Evolutionary conservation across 1,140 invertebrate genomes (phyloP).

Genomic region (Micrasema minimum): DNA sequence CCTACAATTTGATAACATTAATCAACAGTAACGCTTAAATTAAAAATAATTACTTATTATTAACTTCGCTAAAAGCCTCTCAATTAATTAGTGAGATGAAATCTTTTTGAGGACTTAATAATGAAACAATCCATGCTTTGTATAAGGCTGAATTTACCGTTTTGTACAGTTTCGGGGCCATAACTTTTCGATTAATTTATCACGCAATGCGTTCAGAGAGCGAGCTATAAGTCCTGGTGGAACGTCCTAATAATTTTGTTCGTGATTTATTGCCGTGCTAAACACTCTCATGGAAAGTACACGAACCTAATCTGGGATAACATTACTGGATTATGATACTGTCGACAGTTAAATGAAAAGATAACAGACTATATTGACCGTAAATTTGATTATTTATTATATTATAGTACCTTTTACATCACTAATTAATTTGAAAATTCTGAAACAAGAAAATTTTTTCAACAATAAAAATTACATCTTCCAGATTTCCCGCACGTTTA

Average conservation of each 20-base stretch:
- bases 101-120: not conserved
- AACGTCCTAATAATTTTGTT: not conserved
- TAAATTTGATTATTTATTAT: too few relatives aligned
- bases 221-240: too few relatives aligned
- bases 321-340: too few relatives aligned
- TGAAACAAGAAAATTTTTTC: too few relatives aligned
- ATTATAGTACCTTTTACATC: too few relatives aligned
- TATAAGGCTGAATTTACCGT: not conserved
- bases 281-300: too few relatives aligned
- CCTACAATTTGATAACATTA: not conserved
- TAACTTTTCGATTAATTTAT: conserved; percentile 7
- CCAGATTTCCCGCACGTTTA: too few relatives aligned
- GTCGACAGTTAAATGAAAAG: too few relatives aligned
- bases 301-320: too few relatives aligned
- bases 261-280: conserved; percentile 3
- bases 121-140: conserved; percentile 1
- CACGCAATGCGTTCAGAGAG: conserved; percentile 3
- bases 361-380: too few relatives aligned
- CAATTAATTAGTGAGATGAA: not conserved
- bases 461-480: too few relatives aligned
- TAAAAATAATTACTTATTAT: not conserved
- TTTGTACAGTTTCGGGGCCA: not conserved
- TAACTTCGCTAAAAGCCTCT: not conserved
- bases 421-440: too few relatives aligned
- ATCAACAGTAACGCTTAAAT: not conserved